Evolutionary conservation across 2,888 invertebrate species (phyloP).

Genomic region (Omphaloscelis lunosa): DNA sequence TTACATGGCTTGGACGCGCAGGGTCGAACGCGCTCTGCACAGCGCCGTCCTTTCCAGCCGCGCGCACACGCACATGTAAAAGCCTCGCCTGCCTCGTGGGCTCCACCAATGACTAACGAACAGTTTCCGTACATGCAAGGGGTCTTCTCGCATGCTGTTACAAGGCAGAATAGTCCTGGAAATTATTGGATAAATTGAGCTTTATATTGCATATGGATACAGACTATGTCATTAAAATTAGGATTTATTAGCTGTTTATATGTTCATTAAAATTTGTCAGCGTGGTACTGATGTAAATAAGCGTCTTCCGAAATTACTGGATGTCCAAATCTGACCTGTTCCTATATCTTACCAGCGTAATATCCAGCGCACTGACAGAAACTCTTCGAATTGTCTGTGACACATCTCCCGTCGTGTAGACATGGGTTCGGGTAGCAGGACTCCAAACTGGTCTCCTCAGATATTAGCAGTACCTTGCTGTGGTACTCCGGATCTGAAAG

Average conservation of each 20-base stretch:
- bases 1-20: conserved; percentile 94
- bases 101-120: conserved; percentile 82
- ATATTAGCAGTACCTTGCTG: conserved; percentile 91
- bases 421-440: conserved; percentile 94
- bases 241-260: not conserved
- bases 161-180: conserved; percentile 93
- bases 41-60: conserved; percentile 91
- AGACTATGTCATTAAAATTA: not conserved
- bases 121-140: conserved; percentile 93
- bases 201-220: too few relatives aligned
- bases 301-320: not conserved
- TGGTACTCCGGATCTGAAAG: conserved; percentile 92
- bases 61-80: conserved; percentile 92
- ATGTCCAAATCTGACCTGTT: not conserved
- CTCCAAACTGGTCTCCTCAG: conserved; percentile 91
- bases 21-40: conserved; percentile 89
- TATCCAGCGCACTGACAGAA: conserved; percentile 93
- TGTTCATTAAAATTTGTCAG: not conserved
- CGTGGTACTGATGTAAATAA: not conserved
- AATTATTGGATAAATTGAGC: not conserved
- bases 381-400: conserved; percentile 89
- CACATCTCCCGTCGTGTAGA: conserved; percentile 93
- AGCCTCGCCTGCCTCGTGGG: conserved; percentile 77
- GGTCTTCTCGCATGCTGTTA: conserved; percentile 94
- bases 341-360: conserved; percentile 91